Base-by-base conservation (phyloP, 2,888 invertebrate species). In the Piscicola geometra region DNA sequence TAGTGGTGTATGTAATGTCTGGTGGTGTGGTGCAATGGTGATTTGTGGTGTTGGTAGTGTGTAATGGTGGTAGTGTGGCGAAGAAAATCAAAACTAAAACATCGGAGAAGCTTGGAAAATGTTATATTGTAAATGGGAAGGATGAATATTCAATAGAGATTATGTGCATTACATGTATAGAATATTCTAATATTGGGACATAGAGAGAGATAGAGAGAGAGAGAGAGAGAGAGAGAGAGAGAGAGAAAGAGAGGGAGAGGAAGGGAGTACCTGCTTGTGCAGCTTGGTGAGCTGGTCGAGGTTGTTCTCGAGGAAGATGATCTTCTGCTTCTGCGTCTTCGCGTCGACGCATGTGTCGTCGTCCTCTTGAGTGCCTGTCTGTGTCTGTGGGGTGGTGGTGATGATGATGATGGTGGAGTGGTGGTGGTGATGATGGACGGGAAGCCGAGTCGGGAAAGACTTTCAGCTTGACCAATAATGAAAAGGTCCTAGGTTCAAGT, bases 251-350 rank as follows among this genome's bases (percentile, higher is more conserved):
- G 30, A 35, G 15, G 30, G 30, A 30, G 21, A 30, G 15, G 41
- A 56, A 30, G 21, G 18, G 28, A 21, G 5, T 9, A 87, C 87
- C 85, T 88, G 88, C 82, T 89, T 88, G 83, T 89, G 88, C 75
- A 89, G 89, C 89, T 98, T 98, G 80, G 99, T 99, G 82, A 99
- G 88, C 87, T 99, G 98, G 86, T 99, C 99, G 83, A 99, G 89
- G 87, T 99, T 99, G 88, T 97, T 99, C 88, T 99, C 99, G 83
- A 99, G 89, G 90, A 99, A 99, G 82, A 93, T 93, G 86, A 99
- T 99, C 89, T 99, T 98, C 87, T 99, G 99, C 86, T 95, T 96
- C 88, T 99, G 99, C 35, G 97, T 97, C 80, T 96, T 89, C 25
- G 93, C 94, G 30, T 96, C 96, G 77, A 94, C 82, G 32, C 82